Percentiles rank a stretch among this genome's conserved stretches.
phyloP scores from a whole-genome alignment of 2,113 vertebrate species.

The Ariopsis seemanni region DNA sequence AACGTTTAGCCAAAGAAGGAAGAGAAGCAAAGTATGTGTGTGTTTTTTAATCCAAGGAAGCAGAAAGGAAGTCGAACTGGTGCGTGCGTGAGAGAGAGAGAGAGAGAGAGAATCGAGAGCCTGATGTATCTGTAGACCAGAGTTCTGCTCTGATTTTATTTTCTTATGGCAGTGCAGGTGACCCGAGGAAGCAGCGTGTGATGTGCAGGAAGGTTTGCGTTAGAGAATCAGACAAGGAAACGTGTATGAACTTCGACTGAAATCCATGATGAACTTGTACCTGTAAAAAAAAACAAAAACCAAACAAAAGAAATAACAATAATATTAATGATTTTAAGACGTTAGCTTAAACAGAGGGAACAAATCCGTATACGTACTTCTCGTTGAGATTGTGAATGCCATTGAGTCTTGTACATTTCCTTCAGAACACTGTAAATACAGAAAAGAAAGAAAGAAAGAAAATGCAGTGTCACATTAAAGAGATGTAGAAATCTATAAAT shows the following conservation, averaged over 20 bases:
- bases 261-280: constrained; percentile 76
- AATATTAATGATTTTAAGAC: constrained; percentile 77
- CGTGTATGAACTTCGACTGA: constrained; percentile 80
- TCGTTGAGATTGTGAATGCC: constrained; percentile 87
- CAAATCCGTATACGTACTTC: constrained; percentile 83
- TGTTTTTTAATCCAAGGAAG: constrained; percentile 19
- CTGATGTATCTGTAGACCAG: constrained; percentile 3
- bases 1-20: constrained; percentile 28
- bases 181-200: constrained; percentile 83
- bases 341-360: constrained; percentile 94
- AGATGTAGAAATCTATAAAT: constrained; percentile 74
- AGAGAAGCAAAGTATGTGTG: constrained; percentile 36
- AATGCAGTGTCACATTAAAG: constrained; percentile 86
- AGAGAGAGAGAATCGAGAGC: not conserved
- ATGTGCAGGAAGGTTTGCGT: constrained; percentile 83
- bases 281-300: constrained; percentile 73
- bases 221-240: constrained; percentile 74
- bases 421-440: constrained; percentile 93
- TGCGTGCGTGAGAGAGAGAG: not conserved
- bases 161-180: constrained; percentile 72
- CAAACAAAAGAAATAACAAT: constrained; percentile 44
- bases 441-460: constrained; percentile 62
- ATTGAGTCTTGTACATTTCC: constrained; percentile 94
- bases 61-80: constrained; percentile 14
- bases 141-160: constrained; percentile 40